phyloP scores from a whole-genome alignment of 2,888 invertebrate species.

The Callimorpha dominula region DNA sequence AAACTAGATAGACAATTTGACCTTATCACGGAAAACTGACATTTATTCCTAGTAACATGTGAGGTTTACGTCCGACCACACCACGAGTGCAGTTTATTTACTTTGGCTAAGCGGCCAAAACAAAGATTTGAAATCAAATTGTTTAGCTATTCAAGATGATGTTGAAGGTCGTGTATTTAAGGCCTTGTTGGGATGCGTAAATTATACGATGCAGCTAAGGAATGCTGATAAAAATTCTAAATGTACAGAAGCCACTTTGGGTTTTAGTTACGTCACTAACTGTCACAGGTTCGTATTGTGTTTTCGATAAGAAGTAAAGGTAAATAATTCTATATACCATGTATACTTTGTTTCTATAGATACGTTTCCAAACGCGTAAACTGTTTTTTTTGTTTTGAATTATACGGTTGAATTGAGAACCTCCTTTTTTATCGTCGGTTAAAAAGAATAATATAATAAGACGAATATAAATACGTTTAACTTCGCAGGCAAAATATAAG shows the following conservation, averaged over 20 bases:
- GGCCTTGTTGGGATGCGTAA: not conserved
- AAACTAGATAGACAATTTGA: constrained; percentile 50
- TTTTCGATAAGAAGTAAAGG: too few relatives aligned
- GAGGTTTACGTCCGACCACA: constrained; percentile 43
- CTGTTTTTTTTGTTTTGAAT: too few relatives aligned
- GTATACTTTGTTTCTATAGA: too few relatives aligned
- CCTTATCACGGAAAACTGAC: constrained; percentile 44
- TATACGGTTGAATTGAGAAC: too few relatives aligned
- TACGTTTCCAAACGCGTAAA: too few relatives aligned
- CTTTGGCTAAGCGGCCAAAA: constrained; percentile 10
- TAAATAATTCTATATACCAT: too few relatives aligned
- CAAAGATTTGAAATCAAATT: constrained; percentile 7
- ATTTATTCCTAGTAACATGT: constrained; percentile 45
- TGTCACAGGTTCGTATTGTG: too few relatives aligned
- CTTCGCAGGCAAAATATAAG: too few relatives aligned
- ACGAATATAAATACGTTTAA: too few relatives aligned
- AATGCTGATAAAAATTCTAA: not conserved
- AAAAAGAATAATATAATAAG: too few relatives aligned
- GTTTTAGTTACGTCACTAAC: not conserved
- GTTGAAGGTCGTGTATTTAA: constrained; percentile 5
- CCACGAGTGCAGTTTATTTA: constrained; percentile 12
- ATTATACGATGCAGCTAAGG: not conserved
- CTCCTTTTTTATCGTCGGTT: too few relatives aligned
- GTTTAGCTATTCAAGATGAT: not conserved
- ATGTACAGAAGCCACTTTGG: not conserved